phyloP scores from a whole-genome alignment of 2,113 vertebrate species.

The Tyrannus savana region DNA sequence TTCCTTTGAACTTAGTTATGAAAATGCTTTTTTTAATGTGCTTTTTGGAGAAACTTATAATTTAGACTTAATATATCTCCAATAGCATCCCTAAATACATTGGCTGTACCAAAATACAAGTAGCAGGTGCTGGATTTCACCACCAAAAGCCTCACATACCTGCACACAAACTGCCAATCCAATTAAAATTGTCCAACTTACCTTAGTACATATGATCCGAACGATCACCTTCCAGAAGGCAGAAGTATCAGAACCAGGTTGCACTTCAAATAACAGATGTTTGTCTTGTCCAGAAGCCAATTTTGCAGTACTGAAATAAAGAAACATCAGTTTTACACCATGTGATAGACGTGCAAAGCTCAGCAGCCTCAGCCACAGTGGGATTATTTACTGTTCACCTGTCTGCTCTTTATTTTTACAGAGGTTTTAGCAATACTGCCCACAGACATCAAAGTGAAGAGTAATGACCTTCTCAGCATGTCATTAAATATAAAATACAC shows the following conservation, averaged over 20 bases:
- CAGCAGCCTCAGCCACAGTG: not conserved
- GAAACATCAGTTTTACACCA: not conserved
- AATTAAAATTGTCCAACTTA: constrained; percentile 61
- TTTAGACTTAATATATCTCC: not conserved
- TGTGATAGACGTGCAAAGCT: not conserved
- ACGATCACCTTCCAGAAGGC: constrained; percentile 95
- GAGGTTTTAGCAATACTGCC: not conserved
- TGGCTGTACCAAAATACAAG: not conserved
- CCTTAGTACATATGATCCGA: constrained; percentile 94
- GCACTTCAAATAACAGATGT: constrained; percentile 95
- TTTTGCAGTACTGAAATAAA: constrained; percentile 85
- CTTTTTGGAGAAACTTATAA: not conserved
- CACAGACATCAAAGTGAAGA: not conserved
- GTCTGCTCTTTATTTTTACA: not conserved
- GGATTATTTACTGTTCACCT: not conserved
- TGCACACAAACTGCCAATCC: not conserved
- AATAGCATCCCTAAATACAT: not conserved
- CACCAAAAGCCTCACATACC: not conserved
- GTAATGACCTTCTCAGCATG: not conserved
- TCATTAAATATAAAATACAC: not conserved
- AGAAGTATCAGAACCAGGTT: constrained; percentile 92
- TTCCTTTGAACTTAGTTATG: not conserved
- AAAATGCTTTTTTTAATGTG: not conserved
- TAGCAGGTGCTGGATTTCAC: not conserved
- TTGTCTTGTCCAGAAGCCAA: constrained; percentile 91